Evolutionary conservation across 2,888 invertebrate species (phyloP), one percentile per base, ranked within the genome.

Genomic region (Ypsolopha scabrella): DNA sequence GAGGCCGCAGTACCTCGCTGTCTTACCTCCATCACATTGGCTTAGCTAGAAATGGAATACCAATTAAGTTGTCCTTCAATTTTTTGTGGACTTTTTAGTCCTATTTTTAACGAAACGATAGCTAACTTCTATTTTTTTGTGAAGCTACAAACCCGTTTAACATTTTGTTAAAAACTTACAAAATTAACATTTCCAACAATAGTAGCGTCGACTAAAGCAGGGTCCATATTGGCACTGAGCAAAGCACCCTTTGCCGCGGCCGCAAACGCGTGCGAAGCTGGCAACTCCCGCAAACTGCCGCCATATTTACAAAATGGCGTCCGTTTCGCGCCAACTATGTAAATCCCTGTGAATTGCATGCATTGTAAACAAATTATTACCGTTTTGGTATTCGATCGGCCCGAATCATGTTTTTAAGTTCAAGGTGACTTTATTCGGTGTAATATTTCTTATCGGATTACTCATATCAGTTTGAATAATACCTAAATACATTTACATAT

Each of bases 1-100:
- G 9, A 98, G 86, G 0, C 92, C 90, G 52, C 94, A 93, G 76
- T 99, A 98, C 38, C 99, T 89, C 0, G 98, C 90, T 53, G 97
- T 85, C 68, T 95, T 96, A 7, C 90, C 90, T 14, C 96, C 96
- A 86, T 98, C 98, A 8, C 91, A 80, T 54, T 96, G 92, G 14
- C 94, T 89, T 10, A 87, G 82, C 93, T 94, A 65, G 50, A 87
- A 73, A 13, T 24, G 24, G 24, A 24, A 3, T 24, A 24, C 4
- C 24, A 24, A 24, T 24, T 24, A 3, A 2, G 24, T 3, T 24
- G 2, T 24, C 24, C 2, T 24, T 24, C 24, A 24, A 4, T 24
- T 24, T 24, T 24, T 24, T 24, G 24, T 24, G 4, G 4, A 24
- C 24, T 24, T 24, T 24, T 24, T 24, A 24, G 24, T 24, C 24